phyloP scores from a whole-genome alignment of 2,888 invertebrate species.

The Drosophila planitibia region DNA sequence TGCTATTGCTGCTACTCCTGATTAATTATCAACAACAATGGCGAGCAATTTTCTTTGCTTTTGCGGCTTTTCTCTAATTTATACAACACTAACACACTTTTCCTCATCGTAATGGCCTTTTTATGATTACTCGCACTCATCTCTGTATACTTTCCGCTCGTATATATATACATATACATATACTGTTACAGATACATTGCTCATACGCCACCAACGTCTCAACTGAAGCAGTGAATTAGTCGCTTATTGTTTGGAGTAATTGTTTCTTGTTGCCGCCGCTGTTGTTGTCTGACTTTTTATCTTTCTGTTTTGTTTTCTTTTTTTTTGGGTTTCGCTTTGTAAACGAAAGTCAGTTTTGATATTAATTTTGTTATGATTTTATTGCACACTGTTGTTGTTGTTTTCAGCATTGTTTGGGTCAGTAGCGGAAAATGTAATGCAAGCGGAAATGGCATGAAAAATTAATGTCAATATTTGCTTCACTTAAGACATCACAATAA shows the following conservation, averaged over 20 bases:
- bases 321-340: conserved; percentile 43
- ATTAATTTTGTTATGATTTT: conserved; percentile 67
- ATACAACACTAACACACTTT: conserved; percentile 59
- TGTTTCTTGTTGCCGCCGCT: conserved; percentile 68
- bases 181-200: conserved; percentile 27
- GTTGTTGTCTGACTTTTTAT: conserved; percentile 33
- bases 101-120: conserved; percentile 73
- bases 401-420: conserved; percentile 38
- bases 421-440: conserved; percentile 64
- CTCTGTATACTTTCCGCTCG: conserved; percentile 41
- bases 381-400: conserved; percentile 33
- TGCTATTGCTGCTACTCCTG: conserved; percentile 21
- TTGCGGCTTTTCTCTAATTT: conserved; percentile 59
- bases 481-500: conserved; percentile 15
- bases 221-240: conserved; percentile 73
- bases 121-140: conserved; percentile 68
- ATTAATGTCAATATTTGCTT: conserved; percentile 44
- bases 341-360: conserved; percentile 74
- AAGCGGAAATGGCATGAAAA: conserved; percentile 68
- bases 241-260: conserved; percentile 77
- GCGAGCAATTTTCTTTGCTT: conserved; percentile 51
- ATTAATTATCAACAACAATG: conserved; percentile 72
- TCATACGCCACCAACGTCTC: conserved; percentile 49
- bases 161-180: conserved; percentile 6
- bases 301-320: conserved; percentile 15